Evolutionary conservation across 2,797 vertebrate species (phyloP).

Genomic region (Petrocephalus schoutedeni): DNA sequence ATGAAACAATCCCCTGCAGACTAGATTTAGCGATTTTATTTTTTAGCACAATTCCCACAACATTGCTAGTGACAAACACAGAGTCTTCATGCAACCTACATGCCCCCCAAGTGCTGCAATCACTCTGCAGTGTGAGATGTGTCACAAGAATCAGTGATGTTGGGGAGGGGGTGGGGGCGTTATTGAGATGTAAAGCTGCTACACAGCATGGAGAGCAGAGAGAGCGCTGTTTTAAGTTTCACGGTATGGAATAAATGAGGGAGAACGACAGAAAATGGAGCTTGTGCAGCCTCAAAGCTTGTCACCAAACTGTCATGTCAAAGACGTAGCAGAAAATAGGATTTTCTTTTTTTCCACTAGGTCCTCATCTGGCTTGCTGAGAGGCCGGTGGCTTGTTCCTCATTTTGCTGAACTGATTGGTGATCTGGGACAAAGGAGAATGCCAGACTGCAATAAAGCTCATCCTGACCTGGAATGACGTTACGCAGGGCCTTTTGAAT

Average conservation of each 20-base stretch:
- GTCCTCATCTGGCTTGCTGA: not conserved
- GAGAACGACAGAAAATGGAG: constrained; percentile 34
- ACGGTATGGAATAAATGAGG: constrained; percentile 51
- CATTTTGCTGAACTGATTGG: not conserved
- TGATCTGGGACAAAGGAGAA: not conserved
- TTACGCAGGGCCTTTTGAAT: not conserved
- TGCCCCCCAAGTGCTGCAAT: not conserved
- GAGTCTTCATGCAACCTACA: not conserved
- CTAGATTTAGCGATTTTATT: not conserved
- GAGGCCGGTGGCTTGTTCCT: not conserved
- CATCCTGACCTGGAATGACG: not conserved
- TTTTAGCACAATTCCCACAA: not conserved
- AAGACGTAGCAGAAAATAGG: constrained; percentile 29
- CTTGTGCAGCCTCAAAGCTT: constrained; percentile 50
- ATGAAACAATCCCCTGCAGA: not conserved
- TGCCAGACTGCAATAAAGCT: not conserved
- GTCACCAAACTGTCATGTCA: constrained; percentile 46
- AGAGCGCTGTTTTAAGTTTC: constrained; percentile 61
- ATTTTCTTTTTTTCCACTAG: not conserved
- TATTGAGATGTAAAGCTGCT: constrained; percentile 62
- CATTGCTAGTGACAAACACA: not conserved
- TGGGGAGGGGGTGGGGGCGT: constrained; percentile 47
- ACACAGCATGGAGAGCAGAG: constrained; percentile 42
- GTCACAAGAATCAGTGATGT: not conserved
- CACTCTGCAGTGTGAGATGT: not conserved